phyloP scores from a whole-genome alignment of 2,797 vertebrate species.

The Pipistrellus pygmaeus region DNA sequence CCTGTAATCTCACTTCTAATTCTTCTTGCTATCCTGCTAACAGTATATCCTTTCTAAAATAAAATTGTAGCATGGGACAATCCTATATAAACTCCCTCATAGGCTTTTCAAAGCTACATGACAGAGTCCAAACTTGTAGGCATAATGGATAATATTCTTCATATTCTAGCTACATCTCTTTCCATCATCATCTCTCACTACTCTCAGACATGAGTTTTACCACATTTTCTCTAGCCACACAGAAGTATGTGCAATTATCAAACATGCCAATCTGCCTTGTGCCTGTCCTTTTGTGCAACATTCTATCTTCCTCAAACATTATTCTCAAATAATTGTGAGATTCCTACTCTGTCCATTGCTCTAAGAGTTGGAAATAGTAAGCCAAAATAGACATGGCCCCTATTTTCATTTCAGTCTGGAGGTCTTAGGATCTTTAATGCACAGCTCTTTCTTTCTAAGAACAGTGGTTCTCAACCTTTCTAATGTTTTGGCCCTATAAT shows the following conservation, averaged over 20 bases:
- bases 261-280: background rate
- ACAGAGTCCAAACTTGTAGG: background rate
- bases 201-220: conserved; percentile 10
- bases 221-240: background rate
- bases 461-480: background rate
- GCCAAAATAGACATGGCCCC: background rate
- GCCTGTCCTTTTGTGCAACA: background rate
- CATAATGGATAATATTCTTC: background rate
- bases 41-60: background rate
- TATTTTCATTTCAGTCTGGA: background rate
- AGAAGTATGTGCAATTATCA: background rate
- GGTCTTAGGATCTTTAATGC: background rate
- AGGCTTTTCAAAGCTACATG: background rate
- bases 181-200: background rate
- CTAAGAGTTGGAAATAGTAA: background rate
- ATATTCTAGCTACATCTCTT: background rate
- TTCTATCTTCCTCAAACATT: conserved; percentile 32
- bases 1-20: conserved; percentile 10
- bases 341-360: background rate
- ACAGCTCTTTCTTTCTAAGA: background rate
- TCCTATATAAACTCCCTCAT: background rate
- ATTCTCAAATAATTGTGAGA: conserved; percentile 43
- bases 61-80: background rate
- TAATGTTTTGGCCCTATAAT: too few species aligned
- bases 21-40: background rate